phyloP scores from a whole-genome alignment of 1,140 invertebrate species.

The Solen grandis region DNA sequence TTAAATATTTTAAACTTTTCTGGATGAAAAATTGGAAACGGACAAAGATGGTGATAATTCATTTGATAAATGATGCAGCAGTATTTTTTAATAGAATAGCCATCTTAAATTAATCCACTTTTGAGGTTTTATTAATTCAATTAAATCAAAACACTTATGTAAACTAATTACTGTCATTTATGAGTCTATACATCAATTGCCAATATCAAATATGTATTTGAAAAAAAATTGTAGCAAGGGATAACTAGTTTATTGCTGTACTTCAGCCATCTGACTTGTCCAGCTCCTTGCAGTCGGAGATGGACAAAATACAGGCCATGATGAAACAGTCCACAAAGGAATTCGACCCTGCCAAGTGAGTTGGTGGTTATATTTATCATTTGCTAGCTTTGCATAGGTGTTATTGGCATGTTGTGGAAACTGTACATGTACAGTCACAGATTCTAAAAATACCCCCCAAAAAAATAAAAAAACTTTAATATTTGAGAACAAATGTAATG shows the following conservation, averaged over 20 bases:
- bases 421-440: too few relatives aligned
- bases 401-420: background rate
- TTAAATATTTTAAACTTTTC: too few relatives aligned
- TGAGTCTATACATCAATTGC: background rate
- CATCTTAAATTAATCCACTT: background rate
- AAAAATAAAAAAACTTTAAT: background rate
- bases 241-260: background rate
- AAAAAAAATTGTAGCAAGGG: background rate
- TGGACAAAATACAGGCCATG: slow-evolving; percentile 98
- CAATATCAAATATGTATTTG: background rate
- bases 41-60: too few relatives aligned
- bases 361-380: slow-evolving; percentile 58
- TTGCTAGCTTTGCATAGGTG: background rate
- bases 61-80: too few relatives aligned
- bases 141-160: background rate
- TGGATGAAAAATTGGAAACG: too few relatives aligned
- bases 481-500: background rate
- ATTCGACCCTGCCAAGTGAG: slow-evolving; percentile 98
- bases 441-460: background rate
- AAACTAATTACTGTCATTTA: background rate
- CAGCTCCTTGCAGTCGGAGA: slow-evolving; percentile 94
- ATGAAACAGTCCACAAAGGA: slow-evolving; percentile 97
- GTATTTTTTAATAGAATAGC: background rate
- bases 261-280: slow-evolving; percentile 90
- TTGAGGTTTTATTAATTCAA: background rate